A percentile compares a stretch with the other conserved stretches of the same genome.
phyloP scores from a whole-genome alignment of 2,113 vertebrate genomes.

The Eclectus roratus region DNA sequence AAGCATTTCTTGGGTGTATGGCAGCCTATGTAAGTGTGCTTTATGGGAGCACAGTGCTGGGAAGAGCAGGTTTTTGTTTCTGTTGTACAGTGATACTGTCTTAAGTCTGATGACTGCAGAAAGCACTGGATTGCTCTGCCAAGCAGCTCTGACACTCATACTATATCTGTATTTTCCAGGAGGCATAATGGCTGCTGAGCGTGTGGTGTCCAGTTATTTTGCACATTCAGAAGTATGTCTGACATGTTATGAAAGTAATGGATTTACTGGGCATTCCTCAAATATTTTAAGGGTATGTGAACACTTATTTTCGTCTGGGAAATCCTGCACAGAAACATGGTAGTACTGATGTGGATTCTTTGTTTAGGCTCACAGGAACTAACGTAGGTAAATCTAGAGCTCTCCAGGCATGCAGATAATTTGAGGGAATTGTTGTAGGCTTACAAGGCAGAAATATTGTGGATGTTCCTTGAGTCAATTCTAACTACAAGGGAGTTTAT shows the following conservation, averaged over 20 bases:
- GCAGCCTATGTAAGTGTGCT: rapidly evolving
- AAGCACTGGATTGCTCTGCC: background rate
- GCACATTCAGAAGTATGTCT: background rate
- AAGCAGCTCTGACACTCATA: background rate
- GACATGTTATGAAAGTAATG: conserved; percentile 15
- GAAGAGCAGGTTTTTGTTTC: background rate
- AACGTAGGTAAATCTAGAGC: background rate
- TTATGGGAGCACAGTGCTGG: background rate
- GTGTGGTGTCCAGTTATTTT: conserved; percentile 30
- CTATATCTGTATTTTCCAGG: background rate
- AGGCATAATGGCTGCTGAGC: background rate
- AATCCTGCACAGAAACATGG: background rate
- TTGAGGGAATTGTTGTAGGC: background rate
- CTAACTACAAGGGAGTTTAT: background rate
- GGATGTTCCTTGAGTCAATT: background rate
- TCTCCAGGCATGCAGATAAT: background rate
- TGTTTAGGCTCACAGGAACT: background rate
- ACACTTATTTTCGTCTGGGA: conserved; percentile 11
- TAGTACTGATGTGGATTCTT: background rate
- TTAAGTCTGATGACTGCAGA: background rate
- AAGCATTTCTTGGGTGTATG: rapidly evolving
- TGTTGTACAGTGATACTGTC: background rate
- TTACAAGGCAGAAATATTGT: background rate
- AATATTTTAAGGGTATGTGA: conserved; percentile 33
- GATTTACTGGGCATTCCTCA: conserved; percentile 45